phyloP scores from a whole-genome alignment of 1,140 invertebrate species.

The Camponotus floridanus region DNA sequence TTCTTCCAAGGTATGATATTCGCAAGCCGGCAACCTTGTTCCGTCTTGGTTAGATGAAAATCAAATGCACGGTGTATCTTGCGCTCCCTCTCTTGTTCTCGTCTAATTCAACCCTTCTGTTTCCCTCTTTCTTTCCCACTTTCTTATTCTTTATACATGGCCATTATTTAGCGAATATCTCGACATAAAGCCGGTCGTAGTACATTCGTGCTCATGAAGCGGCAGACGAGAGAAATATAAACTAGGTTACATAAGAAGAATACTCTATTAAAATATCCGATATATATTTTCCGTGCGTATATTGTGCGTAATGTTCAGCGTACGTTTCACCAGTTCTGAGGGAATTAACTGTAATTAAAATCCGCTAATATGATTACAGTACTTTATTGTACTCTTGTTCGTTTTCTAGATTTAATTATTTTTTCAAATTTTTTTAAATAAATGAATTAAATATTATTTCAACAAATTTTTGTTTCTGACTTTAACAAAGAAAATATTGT shows the following conservation, averaged over 20 bases:
- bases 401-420: background rate
- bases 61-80: conserved; percentile 36
- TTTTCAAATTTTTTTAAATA: background rate
- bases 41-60: conserved; percentile 48
- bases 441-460: conserved; percentile 34
- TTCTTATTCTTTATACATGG: conserved; percentile 45
- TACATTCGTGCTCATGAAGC: conserved; percentile 4
- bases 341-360: conserved; percentile 3
- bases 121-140: background rate
- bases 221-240: conserved; percentile 20
- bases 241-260: background rate
- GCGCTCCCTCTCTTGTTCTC: background rate
- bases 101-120: conserved; percentile 18
- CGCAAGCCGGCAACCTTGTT: conserved; percentile 40
- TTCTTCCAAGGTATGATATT: conserved; percentile 22
- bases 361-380: background rate
- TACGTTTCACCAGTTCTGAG: background rate
- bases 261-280: conserved; percentile 10
- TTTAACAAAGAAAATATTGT: background rate
- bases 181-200: conserved; percentile 24
- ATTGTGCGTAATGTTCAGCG: background rate
- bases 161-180: conserved; percentile 51
- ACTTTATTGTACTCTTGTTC: background rate
- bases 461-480: background rate
- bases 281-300: background rate